A percentile compares a stretch with the other conserved stretches of the same genome.
These are phyloP conservation scores for Hanleya hanleyi DNA, from an alignment of 2,888 invertebrate species.

Conservation along the genomic window DNA sequence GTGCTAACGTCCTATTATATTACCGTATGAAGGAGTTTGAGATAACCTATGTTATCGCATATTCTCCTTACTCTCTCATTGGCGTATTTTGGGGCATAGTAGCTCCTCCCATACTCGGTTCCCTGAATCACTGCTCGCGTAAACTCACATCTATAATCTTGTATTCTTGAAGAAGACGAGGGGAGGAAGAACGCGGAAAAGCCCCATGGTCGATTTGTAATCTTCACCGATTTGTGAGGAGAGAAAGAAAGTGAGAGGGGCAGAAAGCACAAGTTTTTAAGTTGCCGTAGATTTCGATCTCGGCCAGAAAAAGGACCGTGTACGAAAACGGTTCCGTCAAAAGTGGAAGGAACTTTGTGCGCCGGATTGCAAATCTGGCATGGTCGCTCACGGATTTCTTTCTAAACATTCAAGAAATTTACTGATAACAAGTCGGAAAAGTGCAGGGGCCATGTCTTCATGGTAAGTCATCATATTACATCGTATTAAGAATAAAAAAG, in stretches of 20 bases:
- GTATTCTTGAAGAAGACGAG: constrained; percentile 2
- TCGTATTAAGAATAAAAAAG: too few species aligned
- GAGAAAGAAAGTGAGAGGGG: background rate
- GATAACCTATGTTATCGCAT: too few species aligned
- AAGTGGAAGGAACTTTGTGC: background rate
- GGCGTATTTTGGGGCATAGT: background rate
- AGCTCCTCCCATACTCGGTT: background rate
- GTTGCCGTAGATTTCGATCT: background rate
- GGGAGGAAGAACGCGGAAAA: background rate
- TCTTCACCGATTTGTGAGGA: constrained; percentile 6
- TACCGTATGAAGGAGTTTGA: too few species aligned
- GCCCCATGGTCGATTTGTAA: constrained; percentile 8
- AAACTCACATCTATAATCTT: background rate
- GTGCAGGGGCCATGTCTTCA: constrained; percentile 28
- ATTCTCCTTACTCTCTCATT: background rate
- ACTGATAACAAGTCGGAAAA: background rate
- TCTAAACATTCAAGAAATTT: too few species aligned
- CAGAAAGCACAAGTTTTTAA: background rate
- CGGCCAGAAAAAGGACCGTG: background rate
- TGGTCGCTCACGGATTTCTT: background rate
- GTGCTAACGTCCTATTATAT: too few species aligned
- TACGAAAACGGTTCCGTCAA: background rate
- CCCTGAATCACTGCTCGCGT: background rate
- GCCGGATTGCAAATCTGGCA: background rate
- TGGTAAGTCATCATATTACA: constrained; percentile 34